Evolutionary conservation across 2,888 invertebrate species (phyloP).

Genomic region (Dasysyrphus albostriatus): DNA sequence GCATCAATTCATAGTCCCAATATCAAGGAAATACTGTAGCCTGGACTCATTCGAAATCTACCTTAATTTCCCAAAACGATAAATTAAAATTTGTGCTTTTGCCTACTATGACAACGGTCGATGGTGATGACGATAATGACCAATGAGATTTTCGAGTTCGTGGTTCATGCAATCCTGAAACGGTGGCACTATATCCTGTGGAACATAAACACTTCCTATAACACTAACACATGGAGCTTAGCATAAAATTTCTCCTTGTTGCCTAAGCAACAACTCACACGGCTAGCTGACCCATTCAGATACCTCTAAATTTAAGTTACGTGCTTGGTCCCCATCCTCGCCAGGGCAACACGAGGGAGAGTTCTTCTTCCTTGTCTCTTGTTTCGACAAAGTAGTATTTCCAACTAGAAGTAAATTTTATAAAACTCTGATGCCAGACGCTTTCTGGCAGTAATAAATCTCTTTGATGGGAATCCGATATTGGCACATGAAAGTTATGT

Average conservation of each 20-base stretch:
- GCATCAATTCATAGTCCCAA: constrained; percentile 21
- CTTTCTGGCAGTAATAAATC: constrained; percentile 38
- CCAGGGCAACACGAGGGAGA: background rate
- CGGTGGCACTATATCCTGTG: constrained; percentile 29
- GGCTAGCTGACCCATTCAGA: constrained; percentile 1
- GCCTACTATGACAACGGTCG: constrained; percentile 26
- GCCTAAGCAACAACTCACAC: constrained; percentile 10
- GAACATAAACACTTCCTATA: constrained; percentile 47
- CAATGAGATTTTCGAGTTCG: constrained; percentile 34
- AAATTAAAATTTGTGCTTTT: constrained; percentile 57
- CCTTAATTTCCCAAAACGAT: constrained; percentile 72
- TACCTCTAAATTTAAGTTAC: constrained; percentile 60
- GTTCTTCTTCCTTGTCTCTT: background rate
- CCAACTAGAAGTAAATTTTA: constrained; percentile 47
- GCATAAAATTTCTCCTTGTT: constrained; percentile 3
- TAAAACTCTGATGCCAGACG: constrained; percentile 40
- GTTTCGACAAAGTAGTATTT: constrained; percentile 27
- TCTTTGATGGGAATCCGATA: constrained; percentile 64
- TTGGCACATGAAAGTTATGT: constrained; percentile 45
- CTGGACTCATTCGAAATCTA: constrained; percentile 38
- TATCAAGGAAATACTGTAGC: constrained; percentile 4
- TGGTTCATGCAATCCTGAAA: constrained; percentile 33
- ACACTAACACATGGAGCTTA: constrained; percentile 32
- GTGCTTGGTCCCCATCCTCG: background rate
- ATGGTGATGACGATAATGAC: constrained; percentile 30